A percentile compares a stretch with the other conserved stretches of the same genome.
Evolutionary conservation across 2,888 invertebrate species (phyloP).

Genomic region (Drosophila meridiana): DNA sequence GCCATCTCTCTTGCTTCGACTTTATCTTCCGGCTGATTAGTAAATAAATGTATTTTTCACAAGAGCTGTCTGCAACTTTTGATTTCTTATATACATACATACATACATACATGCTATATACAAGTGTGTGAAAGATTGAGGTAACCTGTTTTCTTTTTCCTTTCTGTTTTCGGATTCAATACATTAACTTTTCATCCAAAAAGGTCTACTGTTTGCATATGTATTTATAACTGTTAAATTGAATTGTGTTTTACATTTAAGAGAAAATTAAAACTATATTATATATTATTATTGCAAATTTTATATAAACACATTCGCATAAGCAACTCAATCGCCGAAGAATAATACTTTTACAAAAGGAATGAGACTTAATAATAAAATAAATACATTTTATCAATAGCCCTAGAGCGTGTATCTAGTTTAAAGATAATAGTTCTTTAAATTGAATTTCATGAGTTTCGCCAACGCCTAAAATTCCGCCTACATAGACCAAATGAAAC

Average conservation of each 20-base stretch:
- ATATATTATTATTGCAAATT: background rate
- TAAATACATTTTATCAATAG: background rate
- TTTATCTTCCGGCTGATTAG: conserved; percentile 24
- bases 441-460: conserved; percentile 7
- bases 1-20: conserved; percentile 15
- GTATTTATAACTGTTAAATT: background rate
- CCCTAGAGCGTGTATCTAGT: background rate
- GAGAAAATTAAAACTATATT: background rate
- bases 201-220: background rate
- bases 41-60: conserved; percentile 25
- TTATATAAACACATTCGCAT: background rate
- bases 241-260: background rate
- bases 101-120: background rate
- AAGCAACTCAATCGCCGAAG: background rate
- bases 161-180: background rate
- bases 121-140: conserved; percentile 3
- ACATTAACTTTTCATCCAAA: background rate
- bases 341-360: background rate
- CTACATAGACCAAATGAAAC: conserved; percentile 26
- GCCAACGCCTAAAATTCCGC: conserved; percentile 12
- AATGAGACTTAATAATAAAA: background rate
- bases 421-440: background rate
- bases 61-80: conserved; percentile 35
- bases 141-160: conserved; percentile 20
- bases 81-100: conserved; percentile 14